Evolutionary conservation across 2,888 invertebrate species (phyloP), one percentile per base, ranked within the genome.

Genomic region (Cinara cedri): DNA sequence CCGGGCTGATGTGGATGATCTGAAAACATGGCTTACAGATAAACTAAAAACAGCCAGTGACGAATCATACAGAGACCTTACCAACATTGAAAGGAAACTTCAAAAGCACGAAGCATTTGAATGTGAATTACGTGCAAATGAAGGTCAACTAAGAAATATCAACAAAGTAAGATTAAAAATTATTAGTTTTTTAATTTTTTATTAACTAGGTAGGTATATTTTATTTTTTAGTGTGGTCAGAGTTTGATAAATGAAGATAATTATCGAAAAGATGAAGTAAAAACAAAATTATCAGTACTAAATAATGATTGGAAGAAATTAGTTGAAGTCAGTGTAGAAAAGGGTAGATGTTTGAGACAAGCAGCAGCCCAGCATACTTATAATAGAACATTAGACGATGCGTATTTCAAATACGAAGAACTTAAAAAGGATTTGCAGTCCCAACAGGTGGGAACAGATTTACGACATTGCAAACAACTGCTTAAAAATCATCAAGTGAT

Each of bases 41-140:
- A 98, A 98, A 87, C 90, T 93, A 72, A 92, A 93, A 85, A 94
- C 95, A 0, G 97, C 97, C 0, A 91, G 92, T 1, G 97, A 98
- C 84, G 96, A 97, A 86, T 96, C 93, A 81, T 97, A 97, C 86
- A 88, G 95, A 21, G 97, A 97, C 84, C 87, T 97, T 21, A 92
- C 90, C 57, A 97, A 98, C 85, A 86, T 96, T 82, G 95, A 96
- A 83, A 89, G 96, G 0, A 97, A 97, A 85, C 87, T 97, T 1
- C 96, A 97, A 86, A 97, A 97, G 85, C 98, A 99, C 85, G 95
- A 97, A 86, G 97, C 98, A 0, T 98, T 98, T 85, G 97, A 98
- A 84, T 89, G 97, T 0, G 98, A 99, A 85, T 87, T 99, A 24
- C 90, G 94, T 68, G 96, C 98, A 1, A 98, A 98, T 84, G 96